These are phyloP conservation scores for Carollia perspicillata DNA, from an alignment of 2,113 vertebrate species.

Conservation along the genomic window DNA sequence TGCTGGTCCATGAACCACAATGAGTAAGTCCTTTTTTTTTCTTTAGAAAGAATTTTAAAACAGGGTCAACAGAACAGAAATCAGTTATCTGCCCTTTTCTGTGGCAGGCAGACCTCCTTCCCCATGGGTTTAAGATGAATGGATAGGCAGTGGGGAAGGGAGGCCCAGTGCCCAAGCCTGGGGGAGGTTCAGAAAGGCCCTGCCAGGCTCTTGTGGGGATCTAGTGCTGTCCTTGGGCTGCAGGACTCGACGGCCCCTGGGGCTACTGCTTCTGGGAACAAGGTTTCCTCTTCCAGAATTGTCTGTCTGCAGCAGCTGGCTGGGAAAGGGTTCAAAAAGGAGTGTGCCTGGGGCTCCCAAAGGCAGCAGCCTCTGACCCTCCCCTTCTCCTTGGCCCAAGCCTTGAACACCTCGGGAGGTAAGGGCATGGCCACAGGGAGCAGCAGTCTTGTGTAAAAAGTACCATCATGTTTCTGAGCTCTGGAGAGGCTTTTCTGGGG, in stretches of 20 bases:
- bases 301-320: conserved; percentile 45
- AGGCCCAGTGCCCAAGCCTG: not conserved
- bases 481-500: not conserved
- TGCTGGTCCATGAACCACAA: not conserved
- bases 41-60: conserved; percentile 50
- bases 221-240: not conserved
- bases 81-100: conserved; percentile 41
- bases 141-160: conserved; percentile 58
- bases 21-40: too few relatives aligned
- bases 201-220: not conserved
- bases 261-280: not conserved
- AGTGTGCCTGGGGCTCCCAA: not conserved
- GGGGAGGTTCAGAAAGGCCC: not conserved
- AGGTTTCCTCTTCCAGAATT: conserved; percentile 15
- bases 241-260: not conserved
- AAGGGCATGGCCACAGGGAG: not conserved
- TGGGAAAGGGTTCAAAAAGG: conserved; percentile 34
- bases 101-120: conserved; percentile 29
- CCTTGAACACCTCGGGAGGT: not conserved
- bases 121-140: conserved; percentile 22
- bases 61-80: conserved; percentile 62
- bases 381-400: conserved; percentile 43
- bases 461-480: not conserved
- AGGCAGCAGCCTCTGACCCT: conserved; percentile 11
- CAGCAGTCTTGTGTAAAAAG: not conserved